Evolutionary conservation across 2,797 vertebrate species (phyloP), one percentile per base, ranked within the genome.

Genomic region (Aplochiton taeniatus): DNA sequence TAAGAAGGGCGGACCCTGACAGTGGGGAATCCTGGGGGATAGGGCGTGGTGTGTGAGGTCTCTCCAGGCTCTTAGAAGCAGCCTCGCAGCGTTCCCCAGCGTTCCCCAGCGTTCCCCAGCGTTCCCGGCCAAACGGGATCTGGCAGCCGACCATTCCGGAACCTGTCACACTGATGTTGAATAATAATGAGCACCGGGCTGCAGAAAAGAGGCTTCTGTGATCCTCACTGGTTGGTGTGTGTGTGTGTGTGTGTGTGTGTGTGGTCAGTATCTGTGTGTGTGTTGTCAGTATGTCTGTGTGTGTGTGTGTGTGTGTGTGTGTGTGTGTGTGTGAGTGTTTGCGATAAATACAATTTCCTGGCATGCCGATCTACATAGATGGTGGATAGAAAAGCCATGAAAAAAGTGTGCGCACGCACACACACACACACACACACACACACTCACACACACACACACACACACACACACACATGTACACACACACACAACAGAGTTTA

Each of bases 161-260:
- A 61, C 12, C 48, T 61, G 13, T n/a, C 12, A 19, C 13, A 9
- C 44, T 11, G 17, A 43, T 19, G 18, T 0, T 20, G 51, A 66
- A 72, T 77, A 43, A 57, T 63, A 61, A 81, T 78, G 59, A 73
- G 59, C 51, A 41, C 47, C 18, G 9, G 13, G 42, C 55, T 0
- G 8, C 42, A 55, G 12, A 57, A 47, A 61, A 44, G 45, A 43
- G 1, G 42, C 13, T 42, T 11, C 62, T 70, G 52, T 44, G 13
- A 43, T 66, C 69, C 43, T 49, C 16, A 75, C 62, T 46, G 57
- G 42, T 53, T 6, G 16, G 49, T 41, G 8, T 31, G 31, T 31
- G 31, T 31, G 31, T 31, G 31, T 31, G 31, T 31, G 31, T 31
- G 31, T 31, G 31, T 31, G 31, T 31, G 31, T 31, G 31, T 31